Evolutionary conservation across 2,797 vertebrate species (phyloP), one percentile per base, ranked within the genome.

Genomic region (Ibycter americanus): DNA sequence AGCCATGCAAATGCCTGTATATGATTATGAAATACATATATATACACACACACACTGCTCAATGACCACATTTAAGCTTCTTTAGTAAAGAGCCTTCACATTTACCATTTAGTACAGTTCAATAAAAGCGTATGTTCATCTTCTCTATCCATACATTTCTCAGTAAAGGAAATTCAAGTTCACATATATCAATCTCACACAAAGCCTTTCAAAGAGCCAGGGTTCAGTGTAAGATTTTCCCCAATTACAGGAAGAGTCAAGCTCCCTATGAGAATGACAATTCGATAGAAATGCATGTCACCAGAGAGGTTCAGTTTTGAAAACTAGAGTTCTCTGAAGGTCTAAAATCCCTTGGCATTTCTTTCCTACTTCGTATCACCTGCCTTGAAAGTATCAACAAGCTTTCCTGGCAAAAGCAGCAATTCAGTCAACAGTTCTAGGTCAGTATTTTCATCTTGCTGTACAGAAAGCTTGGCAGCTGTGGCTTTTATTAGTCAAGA

Each of bases 11-110:
- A 56, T 26, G 5, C 38, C 20, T 65, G 11, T 15, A 56, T 5
- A 52, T 0, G 1, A 26, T 47, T 73, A 71, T 6, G 7, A 56
- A 70, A 22, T 26, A 32, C 1, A 68, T 3, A 38, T 19, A 42
- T 4, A 66, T 2, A 63, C 14, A 12, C 1, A 66, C 8, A 32
- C 1, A 66, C 8, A 32, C 15, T 20, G 27, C 15, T 68, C 22
- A 71, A 61, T 2, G 1, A 26, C 3, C 8, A 51, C 12, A 31
- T 38, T 56, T n/a, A 58, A 84, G 23, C 25, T 47, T 61, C 32
- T 61, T 54, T 11, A 62, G 17, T 32, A 44, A 74, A 40, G 0
- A 51, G 21, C 5, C 22, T 80, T 51, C 16, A 8, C 26, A 59
- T 46, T 73, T 23, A 36, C 20, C 14, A 71, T 23, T 88, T 34